phyloP scores from a whole-genome alignment of 2,888 invertebrate genomes.

The Metopia argyrocephala region DNA sequence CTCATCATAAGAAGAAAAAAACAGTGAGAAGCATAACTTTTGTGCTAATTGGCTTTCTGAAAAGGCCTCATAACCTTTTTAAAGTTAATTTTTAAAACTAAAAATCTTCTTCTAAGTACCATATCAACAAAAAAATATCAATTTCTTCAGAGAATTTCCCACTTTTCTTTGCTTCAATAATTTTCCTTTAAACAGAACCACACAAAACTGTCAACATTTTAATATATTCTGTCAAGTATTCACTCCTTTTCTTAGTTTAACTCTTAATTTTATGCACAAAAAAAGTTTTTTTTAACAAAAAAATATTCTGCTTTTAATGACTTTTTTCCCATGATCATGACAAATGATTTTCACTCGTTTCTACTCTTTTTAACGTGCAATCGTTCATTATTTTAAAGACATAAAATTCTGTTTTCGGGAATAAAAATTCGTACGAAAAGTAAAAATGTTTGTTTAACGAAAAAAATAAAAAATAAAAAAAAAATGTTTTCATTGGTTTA shows the following conservation, averaged over 20 bases:
- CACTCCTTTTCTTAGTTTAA: not conserved
- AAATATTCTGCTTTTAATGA: conserved; percentile 6
- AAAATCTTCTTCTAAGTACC: too few species aligned
- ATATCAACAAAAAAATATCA: too few species aligned
- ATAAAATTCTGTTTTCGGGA: conserved; percentile 16
- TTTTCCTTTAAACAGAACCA: not conserved
- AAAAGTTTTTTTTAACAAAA: not conserved
- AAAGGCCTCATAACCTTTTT: too few species aligned
- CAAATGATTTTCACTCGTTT: conserved; percentile 7
- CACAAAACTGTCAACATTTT: not conserved
- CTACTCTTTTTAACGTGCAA: not conserved
- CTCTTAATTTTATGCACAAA: conserved; percentile 2
- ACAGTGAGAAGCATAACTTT: too few species aligned
- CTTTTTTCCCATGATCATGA: conserved; percentile 39
- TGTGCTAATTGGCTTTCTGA: too few species aligned
- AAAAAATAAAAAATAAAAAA: too few species aligned
- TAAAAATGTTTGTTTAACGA: conserved; percentile 38
- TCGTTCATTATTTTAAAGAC: conserved; percentile 21
- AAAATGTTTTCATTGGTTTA: conserved; percentile 48
- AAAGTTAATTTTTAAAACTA: too few species aligned
- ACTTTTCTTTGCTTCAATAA: not conserved
- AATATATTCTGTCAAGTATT: not conserved
- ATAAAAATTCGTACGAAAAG: conserved; percentile 33
- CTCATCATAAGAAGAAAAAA: too few species aligned
- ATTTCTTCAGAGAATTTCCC: too few species aligned